These are phyloP conservation scores for Lethocerus indicus DNA, from an alignment of 1,140 invertebrate species.

Conservation along the genomic window DNA sequence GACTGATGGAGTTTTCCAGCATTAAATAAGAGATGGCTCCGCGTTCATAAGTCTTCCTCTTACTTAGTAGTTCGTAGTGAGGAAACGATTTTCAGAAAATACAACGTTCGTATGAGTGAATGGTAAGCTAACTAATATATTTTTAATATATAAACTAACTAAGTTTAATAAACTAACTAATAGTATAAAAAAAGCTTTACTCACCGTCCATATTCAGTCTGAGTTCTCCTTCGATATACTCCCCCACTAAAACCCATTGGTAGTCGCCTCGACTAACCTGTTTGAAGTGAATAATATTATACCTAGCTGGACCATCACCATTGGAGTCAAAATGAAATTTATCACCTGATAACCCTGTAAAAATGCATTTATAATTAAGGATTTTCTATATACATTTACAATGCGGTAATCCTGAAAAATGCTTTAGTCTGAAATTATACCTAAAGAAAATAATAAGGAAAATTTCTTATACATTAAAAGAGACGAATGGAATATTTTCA, in stretches of 20 bases:
- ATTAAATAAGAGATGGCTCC: not conserved
- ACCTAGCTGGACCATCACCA: constrained; percentile 82
- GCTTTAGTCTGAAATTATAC: not conserved
- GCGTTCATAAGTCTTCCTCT: not conserved
- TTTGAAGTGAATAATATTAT: constrained; percentile 91
- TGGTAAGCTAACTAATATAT: not conserved
- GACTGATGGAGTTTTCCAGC: no score
- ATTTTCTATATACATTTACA: not conserved
- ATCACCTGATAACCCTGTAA: constrained; percentile 65
- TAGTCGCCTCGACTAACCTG: constrained; percentile 41
- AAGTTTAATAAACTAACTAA: not conserved
- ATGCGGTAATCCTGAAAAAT: not conserved
- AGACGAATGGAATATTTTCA: not conserved
- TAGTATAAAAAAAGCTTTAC: constrained; percentile 29
- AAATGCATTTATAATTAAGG: not conserved
- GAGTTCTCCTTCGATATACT: constrained; percentile 51
- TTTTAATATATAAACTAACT: not conserved
- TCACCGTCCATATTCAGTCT: constrained; percentile 50
- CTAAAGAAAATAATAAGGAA: not conserved
- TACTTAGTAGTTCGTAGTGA: not conserved
- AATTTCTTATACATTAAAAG: not conserved
- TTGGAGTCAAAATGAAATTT: constrained; percentile 75
- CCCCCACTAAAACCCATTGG: constrained; percentile 67
- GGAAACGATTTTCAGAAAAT: not conserved
- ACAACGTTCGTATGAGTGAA: not conserved